These are phyloP conservation scores for Pristionchus mayeri DNA, from an alignment of 2,888 invertebrate species.

Conservation along the genomic window DNA sequence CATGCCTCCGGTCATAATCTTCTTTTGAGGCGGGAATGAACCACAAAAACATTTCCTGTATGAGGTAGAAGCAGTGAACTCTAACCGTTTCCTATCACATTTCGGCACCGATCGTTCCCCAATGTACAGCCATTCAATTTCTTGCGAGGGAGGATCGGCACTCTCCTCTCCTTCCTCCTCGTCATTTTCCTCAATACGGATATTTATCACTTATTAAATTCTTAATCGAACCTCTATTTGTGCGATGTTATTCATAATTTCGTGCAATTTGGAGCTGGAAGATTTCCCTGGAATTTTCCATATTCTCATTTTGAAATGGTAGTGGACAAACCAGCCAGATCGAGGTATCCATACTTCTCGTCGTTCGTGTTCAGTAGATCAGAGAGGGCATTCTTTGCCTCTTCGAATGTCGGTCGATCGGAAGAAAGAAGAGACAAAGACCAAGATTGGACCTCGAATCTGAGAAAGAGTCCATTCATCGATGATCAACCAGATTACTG, in stretches of 20 bases:
- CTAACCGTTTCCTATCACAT: neutral
- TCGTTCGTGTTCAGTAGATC: constrained; percentile 61
- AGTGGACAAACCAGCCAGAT: constrained; percentile 39
- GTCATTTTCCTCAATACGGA: neutral
- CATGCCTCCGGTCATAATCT: neutral
- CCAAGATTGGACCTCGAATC: constrained; percentile 61
- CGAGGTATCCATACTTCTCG: constrained; percentile 61
- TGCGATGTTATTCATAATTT: constrained; percentile 19
- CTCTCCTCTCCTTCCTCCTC: neutral
- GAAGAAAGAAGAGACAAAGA: constrained; percentile 57
- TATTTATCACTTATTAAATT: neutral
- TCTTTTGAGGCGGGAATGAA: too few species aligned
- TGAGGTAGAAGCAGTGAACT: neutral
- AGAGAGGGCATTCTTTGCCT: constrained; percentile 49
- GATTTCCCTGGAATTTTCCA: neutral
- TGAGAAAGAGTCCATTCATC: constrained; percentile 45
- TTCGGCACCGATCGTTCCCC: neutral
- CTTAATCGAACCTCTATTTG: neutral
- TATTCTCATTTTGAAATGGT: neutral
- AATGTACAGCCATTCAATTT: constrained; percentile 28
- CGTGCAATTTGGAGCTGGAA: neutral
- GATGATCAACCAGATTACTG: neutral
- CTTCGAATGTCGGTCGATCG: constrained; percentile 61
- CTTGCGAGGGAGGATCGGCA: neutral
- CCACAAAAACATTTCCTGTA: too few species aligned